These are phyloP conservation scores for Tetragonula clypearis DNA, from an alignment of 1,140 invertebrate species.

Conservation along the genomic window DNA sequence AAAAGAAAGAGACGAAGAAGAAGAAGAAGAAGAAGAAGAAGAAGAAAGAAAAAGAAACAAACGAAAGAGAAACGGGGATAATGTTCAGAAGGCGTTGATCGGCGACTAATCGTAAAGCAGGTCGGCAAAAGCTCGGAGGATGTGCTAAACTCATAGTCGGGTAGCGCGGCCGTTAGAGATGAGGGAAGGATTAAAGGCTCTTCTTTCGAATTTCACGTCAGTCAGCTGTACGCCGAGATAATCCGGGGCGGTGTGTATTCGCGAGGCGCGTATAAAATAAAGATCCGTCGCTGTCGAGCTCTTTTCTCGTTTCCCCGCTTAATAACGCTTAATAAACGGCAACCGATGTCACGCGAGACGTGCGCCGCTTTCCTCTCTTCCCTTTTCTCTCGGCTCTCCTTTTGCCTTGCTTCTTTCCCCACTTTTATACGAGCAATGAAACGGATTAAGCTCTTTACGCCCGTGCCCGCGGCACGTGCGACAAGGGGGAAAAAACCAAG, in stretches of 20 bases:
- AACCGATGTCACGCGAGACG: constrained; percentile 62
- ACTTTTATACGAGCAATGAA: constrained; percentile 66
- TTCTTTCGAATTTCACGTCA: constrained; percentile 78
- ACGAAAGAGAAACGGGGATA: constrained; percentile 23
- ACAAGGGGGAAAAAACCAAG: not conserved
- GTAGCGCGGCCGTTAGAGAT: constrained; percentile 46
- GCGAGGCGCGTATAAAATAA: constrained; percentile 76
- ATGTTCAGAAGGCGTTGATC: constrained; percentile 49
- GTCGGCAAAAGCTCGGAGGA: constrained; percentile 41
- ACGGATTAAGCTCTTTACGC: constrained; percentile 68
- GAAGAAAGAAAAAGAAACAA: not conserved
- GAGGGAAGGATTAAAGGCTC: constrained; percentile 77
- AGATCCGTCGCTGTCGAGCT: constrained; percentile 68
- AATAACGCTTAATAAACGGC: constrained; percentile 75
- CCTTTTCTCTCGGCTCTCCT: not conserved
- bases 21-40: no score
- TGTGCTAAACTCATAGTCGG: constrained; percentile 47
- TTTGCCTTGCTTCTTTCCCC: not conserved
- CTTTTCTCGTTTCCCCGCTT: constrained; percentile 66
- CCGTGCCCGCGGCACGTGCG: constrained; percentile 38
- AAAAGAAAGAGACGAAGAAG: no score
- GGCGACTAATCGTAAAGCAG: constrained; percentile 59
- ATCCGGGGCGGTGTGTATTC: constrained; percentile 73
- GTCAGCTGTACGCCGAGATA: constrained; percentile 73
- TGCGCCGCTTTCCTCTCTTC: not conserved